Evolutionary conservation across 2,113 vertebrate genomes (phyloP).

Genomic region (Cololabis saira): DNA sequence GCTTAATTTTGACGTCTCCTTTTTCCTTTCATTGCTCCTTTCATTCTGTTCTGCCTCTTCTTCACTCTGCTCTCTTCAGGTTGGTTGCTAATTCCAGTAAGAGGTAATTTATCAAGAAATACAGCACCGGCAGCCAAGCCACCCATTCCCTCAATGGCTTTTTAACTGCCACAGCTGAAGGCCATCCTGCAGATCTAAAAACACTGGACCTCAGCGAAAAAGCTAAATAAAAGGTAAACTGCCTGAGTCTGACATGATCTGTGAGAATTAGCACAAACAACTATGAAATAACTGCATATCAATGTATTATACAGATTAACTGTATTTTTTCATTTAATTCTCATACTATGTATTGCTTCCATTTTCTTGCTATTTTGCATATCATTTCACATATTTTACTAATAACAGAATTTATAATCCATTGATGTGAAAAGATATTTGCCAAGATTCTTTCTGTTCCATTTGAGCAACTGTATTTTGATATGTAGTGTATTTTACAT

Average conservation of each 20-base stretch:
- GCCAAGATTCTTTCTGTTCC: too few relatives aligned
- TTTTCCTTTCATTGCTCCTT: slow-evolving; percentile 1
- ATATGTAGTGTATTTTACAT: too few relatives aligned
- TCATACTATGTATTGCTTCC: too few relatives aligned
- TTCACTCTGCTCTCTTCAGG: slow-evolving; percentile 36
- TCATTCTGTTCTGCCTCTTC: neutral
- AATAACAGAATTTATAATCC: too few relatives aligned
- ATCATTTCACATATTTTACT: too few relatives aligned
- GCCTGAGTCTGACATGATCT: neutral
- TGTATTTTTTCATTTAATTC: too few relatives aligned
- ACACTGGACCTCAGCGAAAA: slow-evolving; percentile 55
- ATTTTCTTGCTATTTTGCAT: too few relatives aligned
- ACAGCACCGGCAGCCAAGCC: slow-evolving; percentile 46
- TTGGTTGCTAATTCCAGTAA: slow-evolving; percentile 77
- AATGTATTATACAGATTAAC: too few relatives aligned
- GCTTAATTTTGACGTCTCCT: neutral
- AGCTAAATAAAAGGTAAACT: slow-evolving; percentile 28
- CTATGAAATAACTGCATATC: neutral
- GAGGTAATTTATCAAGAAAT: slow-evolving; percentile 77
- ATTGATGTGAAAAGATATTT: too few relatives aligned
- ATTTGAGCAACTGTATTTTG: too few relatives aligned
- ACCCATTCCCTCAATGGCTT: slow-evolving; percentile 73
- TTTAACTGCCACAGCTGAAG: slow-evolving; percentile 66
- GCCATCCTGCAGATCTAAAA: slow-evolving; percentile 42
- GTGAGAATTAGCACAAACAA: neutral